Base-by-base conservation (phyloP, 2,888 invertebrate genomes). In the Apotomis capreana region DNA sequence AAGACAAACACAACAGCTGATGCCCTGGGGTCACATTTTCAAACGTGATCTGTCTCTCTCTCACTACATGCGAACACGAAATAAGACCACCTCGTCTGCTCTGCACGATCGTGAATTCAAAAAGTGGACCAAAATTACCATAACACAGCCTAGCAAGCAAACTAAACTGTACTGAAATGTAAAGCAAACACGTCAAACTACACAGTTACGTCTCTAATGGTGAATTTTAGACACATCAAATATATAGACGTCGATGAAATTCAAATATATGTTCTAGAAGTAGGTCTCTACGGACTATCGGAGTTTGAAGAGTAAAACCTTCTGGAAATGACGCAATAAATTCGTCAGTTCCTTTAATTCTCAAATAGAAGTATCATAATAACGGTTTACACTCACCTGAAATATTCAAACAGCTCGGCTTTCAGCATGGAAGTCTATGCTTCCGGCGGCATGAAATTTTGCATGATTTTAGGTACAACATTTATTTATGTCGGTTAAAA, bases 101-200 rank as follows among this genome's bases (percentile, higher is more conserved):
- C 9, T 5, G 9, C 49, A 62, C 37, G 51, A 49, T 51, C 8
- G n/a, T 26, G 26, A 15, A 15, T 58, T 58, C 54, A 15, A 55
- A 61, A 64, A 55, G 55, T 64, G n/a, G 64, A 55, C 4, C 64
- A 55, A 55, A 26, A 64, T 64, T 64, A 15, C 54, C 64, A 64
- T 64, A 64, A 55, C 26, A 64, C 10, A 44, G 36, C 10, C 52
- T 13, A 51, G 40, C 54, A 26, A 40, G 54, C 44, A 44, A 55
- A 54, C 52, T 5, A 54, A 15, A 40, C 5, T 52, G 49, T 49
- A 10, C 49, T 10, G 13, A 40, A 64, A 54, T 55, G 44, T 55
- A 64, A 55, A 44, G 54, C 40, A 64, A 64, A 55, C 44, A 64
- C 26, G 15, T 54, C 10, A 52, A 40, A 37, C 40, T 62, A 26